phyloP scores from a whole-genome alignment of 1,140 invertebrate species.

The Lepidurus packardi region DNA sequence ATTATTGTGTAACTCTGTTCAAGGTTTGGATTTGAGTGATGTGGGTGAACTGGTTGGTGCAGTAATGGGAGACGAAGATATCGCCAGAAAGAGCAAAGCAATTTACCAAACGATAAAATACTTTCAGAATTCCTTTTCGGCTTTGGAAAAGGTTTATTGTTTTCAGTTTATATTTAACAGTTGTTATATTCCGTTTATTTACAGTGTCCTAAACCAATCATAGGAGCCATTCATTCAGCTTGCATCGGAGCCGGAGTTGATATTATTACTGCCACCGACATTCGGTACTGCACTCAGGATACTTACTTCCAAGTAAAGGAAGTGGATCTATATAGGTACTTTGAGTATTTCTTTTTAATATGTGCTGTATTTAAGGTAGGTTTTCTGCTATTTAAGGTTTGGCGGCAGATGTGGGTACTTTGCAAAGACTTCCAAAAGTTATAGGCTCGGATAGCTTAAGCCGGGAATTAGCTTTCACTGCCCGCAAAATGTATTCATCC shows the following conservation, averaged over 20 bases:
- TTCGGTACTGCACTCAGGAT: slow-evolving; percentile 84
- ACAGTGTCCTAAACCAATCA: slow-evolving; percentile 79
- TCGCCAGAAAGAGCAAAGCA: slow-evolving; percentile 67
- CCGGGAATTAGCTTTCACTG: slow-evolving; percentile 82
- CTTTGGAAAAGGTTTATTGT: slow-evolving; percentile 58
- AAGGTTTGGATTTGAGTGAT: slow-evolving; percentile 67
- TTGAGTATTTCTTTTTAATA: neutral
- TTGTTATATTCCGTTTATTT: slow-evolving; percentile 38
- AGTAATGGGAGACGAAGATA: slow-evolving; percentile 63
- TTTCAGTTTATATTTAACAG: slow-evolving; percentile 24
- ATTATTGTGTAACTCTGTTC: slow-evolving; percentile 34
- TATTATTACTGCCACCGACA: slow-evolving; percentile 79
- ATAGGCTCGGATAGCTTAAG: slow-evolving; percentile 80
- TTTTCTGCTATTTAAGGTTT: slow-evolving; percentile 58
- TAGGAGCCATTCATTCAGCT: slow-evolving; percentile 76
- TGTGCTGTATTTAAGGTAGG: neutral
- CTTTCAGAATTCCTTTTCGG: slow-evolving; percentile 70
- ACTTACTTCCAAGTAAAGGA: slow-evolving; percentile 91
- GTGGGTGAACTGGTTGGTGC: slow-evolving; percentile 54
- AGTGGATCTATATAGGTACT: slow-evolving; percentile 52
- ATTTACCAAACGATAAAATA: slow-evolving; percentile 58
- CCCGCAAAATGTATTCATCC: slow-evolving; percentile 66
- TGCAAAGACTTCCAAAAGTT: slow-evolving; percentile 90
- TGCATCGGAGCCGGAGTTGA: slow-evolving; percentile 89
- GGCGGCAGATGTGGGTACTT: slow-evolving; percentile 88